Evolutionary conservation across 2,888 invertebrate species (phyloP).

Genomic region (Ophion costatus): DNA sequence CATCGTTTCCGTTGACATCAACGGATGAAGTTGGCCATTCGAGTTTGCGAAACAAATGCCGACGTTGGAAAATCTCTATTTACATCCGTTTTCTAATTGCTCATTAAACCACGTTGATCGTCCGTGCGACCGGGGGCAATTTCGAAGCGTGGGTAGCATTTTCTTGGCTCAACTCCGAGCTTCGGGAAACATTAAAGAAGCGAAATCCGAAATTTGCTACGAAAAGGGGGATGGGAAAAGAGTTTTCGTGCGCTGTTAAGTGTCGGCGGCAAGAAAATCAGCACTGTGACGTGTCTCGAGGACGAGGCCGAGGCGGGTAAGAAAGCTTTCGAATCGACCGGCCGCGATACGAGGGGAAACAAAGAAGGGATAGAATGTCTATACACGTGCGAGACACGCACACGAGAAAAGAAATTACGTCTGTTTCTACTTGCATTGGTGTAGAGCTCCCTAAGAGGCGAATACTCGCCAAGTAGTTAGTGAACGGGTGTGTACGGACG

Average conservation of each 20-base stretch:
- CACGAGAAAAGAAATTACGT: conserved; percentile 3
- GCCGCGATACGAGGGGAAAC: conserved; percentile 21
- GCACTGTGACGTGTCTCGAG: conserved; percentile 31
- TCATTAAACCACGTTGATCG: conserved; percentile 38
- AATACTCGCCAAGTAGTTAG: conserved; percentile 46
- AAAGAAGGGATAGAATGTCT: background rate
- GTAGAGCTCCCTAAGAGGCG: background rate
- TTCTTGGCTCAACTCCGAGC: conserved; percentile 38
- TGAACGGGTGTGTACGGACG: conserved; percentile 42
- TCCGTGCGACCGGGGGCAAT: conserved; percentile 27
- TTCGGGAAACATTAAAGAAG: conserved; percentile 11
- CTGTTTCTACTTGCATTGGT: conserved; percentile 1
- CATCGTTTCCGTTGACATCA: too few species aligned
- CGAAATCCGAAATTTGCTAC: conserved; percentile 34
- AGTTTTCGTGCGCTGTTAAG: conserved; percentile 61
- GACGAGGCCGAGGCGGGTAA: conserved; percentile 42
- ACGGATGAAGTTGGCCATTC: background rate
- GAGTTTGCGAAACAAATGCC: background rate
- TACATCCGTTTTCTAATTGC: conserved; percentile 14
- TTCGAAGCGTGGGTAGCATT: conserved; percentile 9
- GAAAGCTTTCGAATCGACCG: conserved; percentile 61
- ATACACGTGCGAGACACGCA: too few species aligned
- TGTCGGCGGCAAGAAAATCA: conserved; percentile 67
- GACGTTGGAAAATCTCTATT: background rate
- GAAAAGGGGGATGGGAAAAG: conserved; percentile 59